These are phyloP conservation scores for Prosopocoilus inquinatus DNA, from an alignment of 2,888 invertebrate species.

Conservation along the genomic window DNA sequence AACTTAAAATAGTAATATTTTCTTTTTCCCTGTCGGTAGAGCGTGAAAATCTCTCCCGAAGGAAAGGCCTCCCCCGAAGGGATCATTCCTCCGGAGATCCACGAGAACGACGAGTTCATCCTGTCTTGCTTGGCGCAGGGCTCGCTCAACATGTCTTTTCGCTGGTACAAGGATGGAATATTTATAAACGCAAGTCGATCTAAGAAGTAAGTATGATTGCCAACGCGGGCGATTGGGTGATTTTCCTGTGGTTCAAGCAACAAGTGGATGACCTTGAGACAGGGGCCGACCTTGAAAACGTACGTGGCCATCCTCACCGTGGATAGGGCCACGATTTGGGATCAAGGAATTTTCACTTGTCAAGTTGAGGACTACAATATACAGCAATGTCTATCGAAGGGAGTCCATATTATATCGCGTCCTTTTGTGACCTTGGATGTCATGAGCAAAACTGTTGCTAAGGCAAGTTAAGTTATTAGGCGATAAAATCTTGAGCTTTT, in stretches of 20 bases:
- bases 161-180: constrained; percentile 79
- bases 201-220: constrained; percentile 57
- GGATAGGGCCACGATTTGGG: constrained; percentile 65
- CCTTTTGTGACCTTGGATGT: constrained; percentile 67
- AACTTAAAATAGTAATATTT: too few species aligned
- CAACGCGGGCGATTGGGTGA: neutral
- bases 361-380: constrained; percentile 69
- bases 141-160: constrained; percentile 70
- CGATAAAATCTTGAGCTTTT: neutral
- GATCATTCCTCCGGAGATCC: constrained; percentile 41
- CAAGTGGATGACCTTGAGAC: constrained; percentile 14
- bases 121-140: constrained; percentile 77
- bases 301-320: constrained; percentile 71
- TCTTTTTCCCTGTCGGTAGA: constrained; percentile 40
- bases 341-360: constrained; percentile 78
- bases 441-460: constrained; percentile 66
- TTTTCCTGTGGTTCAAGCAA: constrained; percentile 5
- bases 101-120: constrained; percentile 74
- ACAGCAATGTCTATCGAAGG: constrained; percentile 64
- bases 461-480: constrained; percentile 50
- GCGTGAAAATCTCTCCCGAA: constrained; percentile 53
- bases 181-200: constrained; percentile 72
- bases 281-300: constrained; percentile 14
- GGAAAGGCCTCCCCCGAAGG: constrained; percentile 25
- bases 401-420: constrained; percentile 60